These are phyloP conservation scores for Megalops cyprinoides DNA, from an alignment of 2,797 vertebrate species.

Conservation along the genomic window DNA sequence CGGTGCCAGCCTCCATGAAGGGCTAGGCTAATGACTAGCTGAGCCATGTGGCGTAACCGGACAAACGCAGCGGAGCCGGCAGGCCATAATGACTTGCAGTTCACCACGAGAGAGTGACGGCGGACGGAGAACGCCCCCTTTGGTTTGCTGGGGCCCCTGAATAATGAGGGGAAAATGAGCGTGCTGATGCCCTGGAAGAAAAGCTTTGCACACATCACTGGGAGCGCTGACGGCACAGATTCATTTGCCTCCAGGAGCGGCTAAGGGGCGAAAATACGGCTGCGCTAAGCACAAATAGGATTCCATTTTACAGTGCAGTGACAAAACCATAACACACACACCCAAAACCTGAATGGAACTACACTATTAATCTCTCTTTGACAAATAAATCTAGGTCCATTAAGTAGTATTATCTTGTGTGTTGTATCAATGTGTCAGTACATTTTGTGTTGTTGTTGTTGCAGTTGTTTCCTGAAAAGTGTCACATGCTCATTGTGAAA, in stretches of 20 bases:
- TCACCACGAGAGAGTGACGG: slow-evolving; percentile 36
- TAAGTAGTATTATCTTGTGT: neutral
- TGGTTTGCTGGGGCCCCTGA: slow-evolving; percentile 50
- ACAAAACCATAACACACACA: slow-evolving; percentile 27
- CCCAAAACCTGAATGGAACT: neutral
- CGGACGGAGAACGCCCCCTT: slow-evolving; percentile 38
- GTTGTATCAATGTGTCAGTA: neutral
- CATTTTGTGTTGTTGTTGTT: neutral
- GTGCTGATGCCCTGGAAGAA: slow-evolving; percentile 61
- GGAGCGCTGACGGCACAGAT: neutral
- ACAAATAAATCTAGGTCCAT: neutral
- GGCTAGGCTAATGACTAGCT: slow-evolving; percentile 15
- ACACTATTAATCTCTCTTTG: neutral
- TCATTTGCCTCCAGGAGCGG: slow-evolving; percentile 61
- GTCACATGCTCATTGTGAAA: neutral
- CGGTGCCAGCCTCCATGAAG: neutral
- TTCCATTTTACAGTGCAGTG: slow-evolving; percentile 36
- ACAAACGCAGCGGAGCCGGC: slow-evolving; percentile 26
- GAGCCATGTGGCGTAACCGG: slow-evolving; percentile 16
- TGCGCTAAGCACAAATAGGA: slow-evolving; percentile 62
- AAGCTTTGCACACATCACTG: slow-evolving; percentile 36
- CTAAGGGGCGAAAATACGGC: slow-evolving; percentile 61
- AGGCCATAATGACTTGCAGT: slow-evolving; percentile 30
- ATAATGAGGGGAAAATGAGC: slow-evolving; percentile 68
- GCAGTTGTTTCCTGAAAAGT: neutral